Evolutionary conservation across 2,888 invertebrate species (phyloP).

Genomic region (Brachyopa scutellaris): DNA sequence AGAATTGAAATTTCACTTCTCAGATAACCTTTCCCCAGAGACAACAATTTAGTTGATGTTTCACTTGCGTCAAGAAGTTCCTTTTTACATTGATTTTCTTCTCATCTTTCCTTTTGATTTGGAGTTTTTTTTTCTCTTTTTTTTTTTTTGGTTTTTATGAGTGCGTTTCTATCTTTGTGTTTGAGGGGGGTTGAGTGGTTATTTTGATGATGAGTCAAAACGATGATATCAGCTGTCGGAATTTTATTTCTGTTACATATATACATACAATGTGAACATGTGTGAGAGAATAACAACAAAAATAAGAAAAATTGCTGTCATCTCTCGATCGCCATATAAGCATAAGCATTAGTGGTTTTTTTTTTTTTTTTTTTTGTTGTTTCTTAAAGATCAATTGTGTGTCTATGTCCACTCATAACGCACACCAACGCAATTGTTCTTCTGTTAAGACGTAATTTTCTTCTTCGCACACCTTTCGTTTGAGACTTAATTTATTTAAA

Average conservation of each 20-base stretch:
- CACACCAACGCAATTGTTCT: no score
- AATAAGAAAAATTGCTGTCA: neutral
- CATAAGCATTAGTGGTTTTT: no score
- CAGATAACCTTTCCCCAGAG: conserved; percentile 14
- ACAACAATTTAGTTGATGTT: neutral
- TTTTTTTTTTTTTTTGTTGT: no score
- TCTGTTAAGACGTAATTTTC: neutral
- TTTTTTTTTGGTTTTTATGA: neutral
- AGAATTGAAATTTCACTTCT: neutral
- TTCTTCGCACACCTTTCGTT: no score
- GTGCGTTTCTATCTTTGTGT: neutral
- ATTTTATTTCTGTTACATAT: conserved; percentile 26
- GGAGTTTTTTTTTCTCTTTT: neutral
- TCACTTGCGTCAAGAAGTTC: neutral
- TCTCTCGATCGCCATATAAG: neutral
- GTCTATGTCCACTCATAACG: neutral
- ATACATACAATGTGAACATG: neutral
- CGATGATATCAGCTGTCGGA: conserved; percentile 48
- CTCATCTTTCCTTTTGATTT: neutral
- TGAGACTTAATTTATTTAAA: no score
- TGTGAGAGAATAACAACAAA: neutral
- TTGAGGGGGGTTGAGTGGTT: no score
- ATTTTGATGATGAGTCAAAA: conserved; percentile 39
- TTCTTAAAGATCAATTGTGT: neutral
- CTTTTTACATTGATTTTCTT: neutral